A percentile compares a stretch with the other conserved stretches of the same genome.
phyloP scores from a whole-genome alignment of 2,113 vertebrate species.

The Capricornis sumatraensis region DNA sequence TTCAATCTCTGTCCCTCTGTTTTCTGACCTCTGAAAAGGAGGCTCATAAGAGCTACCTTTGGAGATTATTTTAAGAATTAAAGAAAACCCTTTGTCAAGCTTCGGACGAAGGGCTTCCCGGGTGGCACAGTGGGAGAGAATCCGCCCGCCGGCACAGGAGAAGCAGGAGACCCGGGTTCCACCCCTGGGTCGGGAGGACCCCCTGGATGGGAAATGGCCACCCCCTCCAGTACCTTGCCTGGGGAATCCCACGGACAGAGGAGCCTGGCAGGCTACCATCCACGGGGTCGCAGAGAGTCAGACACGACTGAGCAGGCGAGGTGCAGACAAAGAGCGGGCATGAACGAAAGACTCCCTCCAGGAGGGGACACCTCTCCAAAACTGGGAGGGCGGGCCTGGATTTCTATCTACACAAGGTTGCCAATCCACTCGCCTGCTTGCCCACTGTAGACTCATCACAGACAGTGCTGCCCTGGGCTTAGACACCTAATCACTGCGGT shows the following conservation, averaged over 20 bases:
- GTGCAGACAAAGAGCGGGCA: background rate
- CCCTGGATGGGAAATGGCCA: background rate
- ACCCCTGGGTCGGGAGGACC: background rate
- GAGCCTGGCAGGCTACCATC: background rate
- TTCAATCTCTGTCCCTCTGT: background rate
- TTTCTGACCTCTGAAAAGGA: background rate
- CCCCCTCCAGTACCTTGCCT: background rate
- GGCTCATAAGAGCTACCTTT: background rate
- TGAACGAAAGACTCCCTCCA: background rate
- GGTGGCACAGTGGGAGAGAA: background rate
- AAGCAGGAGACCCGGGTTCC: background rate
- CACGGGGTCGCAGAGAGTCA: background rate
- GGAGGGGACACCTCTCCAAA: background rate
- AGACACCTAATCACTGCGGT: background rate
- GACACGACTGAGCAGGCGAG: fast-evolving
- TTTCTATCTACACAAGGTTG: background rate
- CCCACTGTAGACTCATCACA: background rate
- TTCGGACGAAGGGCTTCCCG: background rate
- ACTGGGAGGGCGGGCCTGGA: background rate
- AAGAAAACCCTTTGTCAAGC: background rate
- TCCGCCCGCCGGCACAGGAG: background rate
- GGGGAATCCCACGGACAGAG: background rate
- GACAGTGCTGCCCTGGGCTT: background rate
- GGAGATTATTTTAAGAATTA: background rate
- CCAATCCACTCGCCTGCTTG: background rate